A percentile compares a stretch with the other conserved stretches of the same genome.
Conservation (phyloP, 2,888 invertebrate species). For the Drosophila greeni region DNA sequence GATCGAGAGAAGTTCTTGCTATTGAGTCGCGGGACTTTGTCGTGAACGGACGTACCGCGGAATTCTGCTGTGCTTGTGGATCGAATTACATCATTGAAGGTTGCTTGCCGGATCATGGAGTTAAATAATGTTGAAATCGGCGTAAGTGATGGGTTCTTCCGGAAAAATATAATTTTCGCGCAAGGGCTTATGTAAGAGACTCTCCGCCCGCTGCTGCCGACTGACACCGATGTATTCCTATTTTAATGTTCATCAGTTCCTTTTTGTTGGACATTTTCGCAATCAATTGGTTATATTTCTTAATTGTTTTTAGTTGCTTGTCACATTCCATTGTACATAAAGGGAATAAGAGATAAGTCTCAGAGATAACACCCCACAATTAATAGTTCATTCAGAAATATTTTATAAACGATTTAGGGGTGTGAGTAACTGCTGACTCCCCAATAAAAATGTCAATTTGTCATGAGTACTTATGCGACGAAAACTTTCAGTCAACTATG, state of each 20-base stretch:
- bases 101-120: slow-evolving; percentile 47
- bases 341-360: neutral
- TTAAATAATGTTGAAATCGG: slow-evolving; percentile 49
- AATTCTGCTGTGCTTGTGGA: slow-evolving; percentile 11
- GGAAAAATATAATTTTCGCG: neutral
- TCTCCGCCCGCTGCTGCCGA: slow-evolving; percentile 10
- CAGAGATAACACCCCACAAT: slow-evolving; percentile 10
- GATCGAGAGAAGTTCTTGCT: slow-evolving; percentile 52
- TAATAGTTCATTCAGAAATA: slow-evolving; percentile 9
- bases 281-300: neutral
- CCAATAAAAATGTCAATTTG: slow-evolving; percentile 45
- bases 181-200: slow-evolving; percentile 48
- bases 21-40: slow-evolving; percentile 38
- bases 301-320: slow-evolving; percentile 10
- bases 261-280: slow-evolving; percentile 2
- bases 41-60: slow-evolving; percentile 32
- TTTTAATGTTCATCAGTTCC: slow-evolving; percentile 29
- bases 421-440: neutral
- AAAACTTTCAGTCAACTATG: slow-evolving; percentile 33
- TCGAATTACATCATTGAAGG: slow-evolving; percentile 28
- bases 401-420: neutral
- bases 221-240: slow-evolving; percentile 7
- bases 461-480: slow-evolving; percentile 27
- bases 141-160: slow-evolving; percentile 7
- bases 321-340: neutral